These are phyloP conservation scores for Cynopterus sphinx DNA, from an alignment of 2,797 vertebrate species.

Conservation along the genomic window DNA sequence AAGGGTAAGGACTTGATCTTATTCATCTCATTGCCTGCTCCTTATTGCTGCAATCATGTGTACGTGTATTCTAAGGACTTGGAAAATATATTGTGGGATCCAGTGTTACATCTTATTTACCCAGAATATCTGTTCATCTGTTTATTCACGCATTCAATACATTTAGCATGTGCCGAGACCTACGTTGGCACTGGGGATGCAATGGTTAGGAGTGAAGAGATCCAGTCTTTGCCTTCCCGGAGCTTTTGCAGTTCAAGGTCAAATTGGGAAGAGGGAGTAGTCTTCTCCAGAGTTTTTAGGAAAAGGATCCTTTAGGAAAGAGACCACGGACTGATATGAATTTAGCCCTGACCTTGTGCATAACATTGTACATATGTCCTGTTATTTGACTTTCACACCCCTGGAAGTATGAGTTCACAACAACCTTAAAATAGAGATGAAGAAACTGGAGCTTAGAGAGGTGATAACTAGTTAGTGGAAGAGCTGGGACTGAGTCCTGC, in stretches of 20 bases:
- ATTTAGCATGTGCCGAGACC: background rate
- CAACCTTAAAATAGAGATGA: background rate
- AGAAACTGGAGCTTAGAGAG: background rate
- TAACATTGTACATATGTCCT: background rate
- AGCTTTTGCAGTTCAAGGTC: conserved; percentile 21
- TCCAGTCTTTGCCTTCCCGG: background rate
- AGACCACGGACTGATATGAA: background rate
- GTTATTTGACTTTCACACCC: background rate
- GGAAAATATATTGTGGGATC: background rate
- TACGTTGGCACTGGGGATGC: background rate
- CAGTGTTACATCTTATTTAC: background rate
- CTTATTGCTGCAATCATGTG: background rate
- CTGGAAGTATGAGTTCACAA: background rate
- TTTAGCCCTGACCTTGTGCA: background rate
- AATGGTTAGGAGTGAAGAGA: background rate
- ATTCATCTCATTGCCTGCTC: background rate
- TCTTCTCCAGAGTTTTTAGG: background rate
- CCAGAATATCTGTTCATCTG: background rate
- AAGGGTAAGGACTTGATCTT: background rate
- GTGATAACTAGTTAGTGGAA: background rate
- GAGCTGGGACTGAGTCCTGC: background rate
- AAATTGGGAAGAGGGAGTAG: background rate
- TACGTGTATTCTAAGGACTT: background rate
- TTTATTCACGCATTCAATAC: background rate
- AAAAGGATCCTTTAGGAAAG: background rate